A percentile compares a stretch with the other conserved stretches of the same genome.
These are phyloP conservation scores for Tympanuchus pallidicinctus DNA, from an alignment of 2,113 vertebrate species.

Conservation along the genomic window DNA sequence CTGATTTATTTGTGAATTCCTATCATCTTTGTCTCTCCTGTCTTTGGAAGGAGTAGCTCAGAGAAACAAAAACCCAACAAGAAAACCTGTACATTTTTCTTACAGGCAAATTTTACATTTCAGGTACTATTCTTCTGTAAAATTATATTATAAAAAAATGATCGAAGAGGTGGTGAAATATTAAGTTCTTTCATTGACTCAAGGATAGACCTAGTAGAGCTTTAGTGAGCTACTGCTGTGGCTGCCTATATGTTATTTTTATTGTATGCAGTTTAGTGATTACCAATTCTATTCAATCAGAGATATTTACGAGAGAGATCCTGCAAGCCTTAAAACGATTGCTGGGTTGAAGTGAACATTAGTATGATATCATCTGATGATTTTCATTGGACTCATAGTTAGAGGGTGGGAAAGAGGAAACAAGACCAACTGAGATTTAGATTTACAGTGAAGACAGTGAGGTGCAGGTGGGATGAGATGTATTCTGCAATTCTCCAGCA, in stretches of 20 bases:
- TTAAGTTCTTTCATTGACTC: constrained; percentile 55
- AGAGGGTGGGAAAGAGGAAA: constrained; percentile 38
- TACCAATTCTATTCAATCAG: constrained; percentile 40
- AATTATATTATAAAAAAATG: constrained; percentile 26
- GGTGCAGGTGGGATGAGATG: constrained; percentile 35
- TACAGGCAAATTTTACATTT: not conserved
- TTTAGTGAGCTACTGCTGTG: constrained; percentile 17
- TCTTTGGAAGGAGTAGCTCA: not conserved
- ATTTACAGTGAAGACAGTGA: constrained; percentile 57
- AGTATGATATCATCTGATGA: constrained; percentile 13
- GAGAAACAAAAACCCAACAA: not conserved
- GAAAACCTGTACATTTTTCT: not conserved
- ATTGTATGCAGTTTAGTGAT: constrained; percentile 46
- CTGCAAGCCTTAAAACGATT: constrained; percentile 41
- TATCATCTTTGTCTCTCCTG: constrained; percentile 18
- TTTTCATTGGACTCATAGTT: constrained; percentile 48
- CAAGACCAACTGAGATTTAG: constrained; percentile 31
- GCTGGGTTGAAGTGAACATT: constrained; percentile 34
- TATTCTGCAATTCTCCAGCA: constrained; percentile 62
- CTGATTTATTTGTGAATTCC: not conserved
- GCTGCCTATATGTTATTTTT: constrained; percentile 1
- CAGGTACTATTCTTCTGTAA: not conserved
- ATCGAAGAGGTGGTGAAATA: constrained; percentile 70
- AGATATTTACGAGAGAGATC: constrained; percentile 31
- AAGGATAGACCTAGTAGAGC: constrained; percentile 29